These are phyloP conservation scores for Catostylus mosaicus DNA, from an alignment of 30 jellyfish, hydroid and myxozoan genomes.

Conservation along the genomic window DNA sequence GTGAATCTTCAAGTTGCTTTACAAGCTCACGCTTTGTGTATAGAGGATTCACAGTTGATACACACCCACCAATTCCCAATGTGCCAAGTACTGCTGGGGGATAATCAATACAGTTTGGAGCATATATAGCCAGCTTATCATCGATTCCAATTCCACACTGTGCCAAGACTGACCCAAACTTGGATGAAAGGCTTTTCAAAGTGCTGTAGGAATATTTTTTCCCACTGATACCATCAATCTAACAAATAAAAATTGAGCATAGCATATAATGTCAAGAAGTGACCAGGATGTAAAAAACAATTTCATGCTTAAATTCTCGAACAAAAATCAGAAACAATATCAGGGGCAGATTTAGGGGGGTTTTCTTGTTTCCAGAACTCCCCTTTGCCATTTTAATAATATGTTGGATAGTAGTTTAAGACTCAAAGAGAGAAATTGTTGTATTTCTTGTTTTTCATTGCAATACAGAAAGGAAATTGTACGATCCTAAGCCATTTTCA, in stretches of 20 bases:
- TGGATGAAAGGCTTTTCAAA: slow-evolving; percentile 30
- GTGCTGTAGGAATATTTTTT: slow-evolving; percentile 31
- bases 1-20: slow-evolving; percentile 69
- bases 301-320: too few relatives aligned
- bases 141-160: slow-evolving; percentile 35
- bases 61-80: slow-evolving; percentile 65
- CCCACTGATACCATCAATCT: slow-evolving; percentile 87
- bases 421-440: too few relatives aligned
- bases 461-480: too few relatives aligned
- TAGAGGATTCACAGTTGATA: slow-evolving; percentile 77
- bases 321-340: too few relatives aligned
- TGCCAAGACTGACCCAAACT: slow-evolving; percentile 61
- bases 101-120: slow-evolving; percentile 76
- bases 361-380: too few relatives aligned
- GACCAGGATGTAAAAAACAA: too few relatives aligned
- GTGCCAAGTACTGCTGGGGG: slow-evolving; percentile 69
- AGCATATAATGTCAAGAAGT: too few relatives aligned
- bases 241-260: not conserved
- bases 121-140: slow-evolving; percentile 60
- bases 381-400: too few relatives aligned
- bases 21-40: slow-evolving; percentile 69
- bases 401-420: too few relatives aligned
- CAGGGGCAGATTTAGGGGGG: too few relatives aligned
- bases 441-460: too few relatives aligned
- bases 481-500: too few relatives aligned